Percentiles rank a stretch among this genome's conserved stretches.
phyloP scores from a whole-genome alignment of 1,140 invertebrate species.

The Popillia japonica region DNA sequence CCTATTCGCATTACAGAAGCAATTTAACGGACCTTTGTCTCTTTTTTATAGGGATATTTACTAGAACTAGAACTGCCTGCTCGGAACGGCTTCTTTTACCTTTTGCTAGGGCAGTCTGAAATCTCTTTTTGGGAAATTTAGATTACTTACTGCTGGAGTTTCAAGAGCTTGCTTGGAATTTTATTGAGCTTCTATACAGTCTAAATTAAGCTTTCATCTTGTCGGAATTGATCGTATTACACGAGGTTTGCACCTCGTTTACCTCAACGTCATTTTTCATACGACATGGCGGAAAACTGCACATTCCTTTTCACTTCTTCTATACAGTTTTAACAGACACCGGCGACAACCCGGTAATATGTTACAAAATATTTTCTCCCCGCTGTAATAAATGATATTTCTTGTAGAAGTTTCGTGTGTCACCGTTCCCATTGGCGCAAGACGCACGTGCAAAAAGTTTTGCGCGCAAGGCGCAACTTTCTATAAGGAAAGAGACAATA shows the following conservation, averaged over 20 bases:
- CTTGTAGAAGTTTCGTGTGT: background rate
- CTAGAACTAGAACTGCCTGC: background rate
- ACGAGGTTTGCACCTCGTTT: background rate
- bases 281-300: background rate
- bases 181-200: too few species aligned
- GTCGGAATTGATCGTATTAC: too few species aligned
- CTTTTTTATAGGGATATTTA: conserved; percentile 34
- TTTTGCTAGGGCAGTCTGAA: background rate
- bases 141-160: background rate
- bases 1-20: conserved; percentile 11
- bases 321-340: background rate
- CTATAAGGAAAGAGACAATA: background rate
- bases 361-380: conserved; percentile 10
- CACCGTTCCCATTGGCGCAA: background rate
- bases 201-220: too few species aligned
- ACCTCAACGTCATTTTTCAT: background rate
- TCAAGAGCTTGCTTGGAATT: too few species aligned
- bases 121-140: background rate
- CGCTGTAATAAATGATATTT: conserved; percentile 19
- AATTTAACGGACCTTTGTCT: conserved; percentile 27
- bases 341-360: conserved; percentile 8
- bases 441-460: background rate
- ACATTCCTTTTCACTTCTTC: background rate
- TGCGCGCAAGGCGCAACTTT: background rate
- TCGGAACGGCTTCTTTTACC: background rate